Evolutionary conservation across 2,888 invertebrate genomes (phyloP), one percentile per base, ranked within the genome.

Genomic region (Plebejus melissa): DNA sequence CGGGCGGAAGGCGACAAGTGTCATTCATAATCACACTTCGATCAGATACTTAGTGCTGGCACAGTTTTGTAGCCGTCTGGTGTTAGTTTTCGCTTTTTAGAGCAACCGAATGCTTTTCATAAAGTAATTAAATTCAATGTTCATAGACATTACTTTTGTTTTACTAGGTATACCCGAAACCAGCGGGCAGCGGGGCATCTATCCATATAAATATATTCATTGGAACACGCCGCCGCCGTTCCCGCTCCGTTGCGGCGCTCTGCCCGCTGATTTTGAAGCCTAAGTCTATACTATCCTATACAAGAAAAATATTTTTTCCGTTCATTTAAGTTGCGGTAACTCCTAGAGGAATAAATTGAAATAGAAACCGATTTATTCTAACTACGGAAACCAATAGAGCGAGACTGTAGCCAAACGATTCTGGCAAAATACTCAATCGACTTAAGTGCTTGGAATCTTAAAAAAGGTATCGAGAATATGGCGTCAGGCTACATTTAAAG

Each of bases 1-100:
- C 65, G 65, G 58, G 65, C 60, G 60, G 60, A 32, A 65, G 28
- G 16, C 65, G 32, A 36, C 65, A 65, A 65, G 65, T 32, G 65
- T 65, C 65, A 65, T 36, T 65, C 65, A 65, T 65, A 65, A 65
- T 65, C 65, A 13, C 36, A 32, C 65, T 65, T 65, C 65, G 65
- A 65, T 65, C 32, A 36, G 65, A 65, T 60, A 60, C 28, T 28
- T 28, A 60, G 28, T 60, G 60, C 28, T 65, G 65, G 13, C 65
- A 65, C 65, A 65, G 5, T 65, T 65, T 65, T 36, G 65, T 38
- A 6, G 6, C 1, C 5, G 6, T 38, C 7, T 38, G 38, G 38
- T 38, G 7, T 38, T 7, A 38, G 7, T 38, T 9, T 41, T 41
- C 7, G 41, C 41, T 41, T 38, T 41, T 41, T 9, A 7, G 9